Evolutionary conservation across 2,113 vertebrate genomes (phyloP).

Genomic region (Pongo abelii): DNA sequence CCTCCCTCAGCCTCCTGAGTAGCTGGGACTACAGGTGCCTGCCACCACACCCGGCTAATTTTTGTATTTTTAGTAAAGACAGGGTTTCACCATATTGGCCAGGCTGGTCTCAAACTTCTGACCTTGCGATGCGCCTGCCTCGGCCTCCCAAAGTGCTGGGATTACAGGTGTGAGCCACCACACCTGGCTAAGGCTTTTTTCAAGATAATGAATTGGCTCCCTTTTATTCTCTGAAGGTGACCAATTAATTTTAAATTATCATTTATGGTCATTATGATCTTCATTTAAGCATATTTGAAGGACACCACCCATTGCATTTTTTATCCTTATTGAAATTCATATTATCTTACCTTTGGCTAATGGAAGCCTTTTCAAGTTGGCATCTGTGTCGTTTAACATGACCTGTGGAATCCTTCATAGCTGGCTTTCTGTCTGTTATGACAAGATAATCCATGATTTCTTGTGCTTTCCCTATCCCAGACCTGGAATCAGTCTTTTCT

Average conservation of each 20-base stretch:
- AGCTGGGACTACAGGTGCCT: too few species aligned
- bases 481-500: background rate
- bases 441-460: background rate
- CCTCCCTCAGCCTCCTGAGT: too few species aligned
- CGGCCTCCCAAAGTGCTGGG: too few species aligned
- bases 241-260: background rate
- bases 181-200: background rate
- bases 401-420: background rate
- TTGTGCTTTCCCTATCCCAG: background rate
- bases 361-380: background rate
- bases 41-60: too few species aligned
- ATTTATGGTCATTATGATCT: background rate
- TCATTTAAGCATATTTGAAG: background rate
- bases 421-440: background rate
- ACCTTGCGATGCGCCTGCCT: too few species aligned
- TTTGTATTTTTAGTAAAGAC: too few species aligned
- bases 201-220: background rate
- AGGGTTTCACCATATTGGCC: too few species aligned
- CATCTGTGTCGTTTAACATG: background rate
- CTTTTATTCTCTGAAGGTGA: background rate
- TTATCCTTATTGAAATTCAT: too few species aligned
- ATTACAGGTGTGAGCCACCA: too few species aligned
- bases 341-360: too few species aligned
- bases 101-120: too few species aligned
- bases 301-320: too few species aligned